A percentile compares a stretch with the other conserved stretches of the same genome.
Evolutionary conservation across 2,888 invertebrate species (phyloP).

Genomic region (Spatulosminthurus flaviceps): DNA sequence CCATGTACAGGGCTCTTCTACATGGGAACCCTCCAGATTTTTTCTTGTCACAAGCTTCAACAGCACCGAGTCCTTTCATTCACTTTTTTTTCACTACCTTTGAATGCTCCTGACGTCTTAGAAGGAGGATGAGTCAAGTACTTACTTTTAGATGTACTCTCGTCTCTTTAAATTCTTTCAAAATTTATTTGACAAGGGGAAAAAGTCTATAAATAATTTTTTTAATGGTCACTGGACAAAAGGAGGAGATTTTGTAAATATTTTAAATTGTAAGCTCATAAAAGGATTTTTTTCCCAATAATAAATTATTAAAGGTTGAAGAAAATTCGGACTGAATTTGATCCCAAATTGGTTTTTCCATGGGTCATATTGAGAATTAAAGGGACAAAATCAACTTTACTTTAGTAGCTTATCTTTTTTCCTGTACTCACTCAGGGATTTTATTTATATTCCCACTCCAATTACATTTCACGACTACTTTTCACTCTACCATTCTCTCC

Average conservation of each 20-base stretch:
- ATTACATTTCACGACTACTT: conserved; percentile 4
- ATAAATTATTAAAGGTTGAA: no score
- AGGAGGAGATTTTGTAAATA: no score
- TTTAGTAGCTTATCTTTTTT: neutral
- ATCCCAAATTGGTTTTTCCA: no score
- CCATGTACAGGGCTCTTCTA: no score
- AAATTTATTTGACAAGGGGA: no score
- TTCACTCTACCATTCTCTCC: neutral
- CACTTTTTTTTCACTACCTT: neutral
- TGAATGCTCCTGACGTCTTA: neutral
- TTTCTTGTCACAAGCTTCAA: no score
- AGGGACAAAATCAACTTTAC: neutral
- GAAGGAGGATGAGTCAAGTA: neutral
- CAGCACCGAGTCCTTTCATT: neutral
- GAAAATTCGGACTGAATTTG: no score
- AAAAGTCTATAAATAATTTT: no score
- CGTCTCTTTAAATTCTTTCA: no score
- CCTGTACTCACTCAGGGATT: neutral
- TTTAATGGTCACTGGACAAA: no score
- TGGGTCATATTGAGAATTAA: neutral
- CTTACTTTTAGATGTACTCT: neutral
- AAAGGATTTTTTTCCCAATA: no score
- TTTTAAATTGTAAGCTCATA: neutral
- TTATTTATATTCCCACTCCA: conserved; percentile 1
- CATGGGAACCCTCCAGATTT: no score